These are phyloP conservation scores for Ahaetulla prasina DNA, from an alignment of 2,113 vertebrate species.

Conservation along the genomic window DNA sequence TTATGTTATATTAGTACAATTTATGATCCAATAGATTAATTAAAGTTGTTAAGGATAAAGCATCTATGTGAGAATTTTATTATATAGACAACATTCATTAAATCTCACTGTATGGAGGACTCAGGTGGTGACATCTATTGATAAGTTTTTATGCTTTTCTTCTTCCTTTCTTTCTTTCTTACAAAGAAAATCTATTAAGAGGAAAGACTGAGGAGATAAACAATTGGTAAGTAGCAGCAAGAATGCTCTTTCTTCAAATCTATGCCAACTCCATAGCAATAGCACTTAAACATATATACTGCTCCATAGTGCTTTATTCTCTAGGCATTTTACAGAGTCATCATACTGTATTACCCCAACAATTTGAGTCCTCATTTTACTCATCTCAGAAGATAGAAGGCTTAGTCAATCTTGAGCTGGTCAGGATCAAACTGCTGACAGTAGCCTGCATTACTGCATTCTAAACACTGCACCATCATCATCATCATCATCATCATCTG, in stretches of 20 bases:
- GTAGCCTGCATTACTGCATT: too few species aligned
- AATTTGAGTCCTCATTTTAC: too few species aligned
- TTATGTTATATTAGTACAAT: not conserved
- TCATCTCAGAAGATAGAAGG: too few species aligned
- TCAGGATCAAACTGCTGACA: too few species aligned
- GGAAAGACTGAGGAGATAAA: not conserved
- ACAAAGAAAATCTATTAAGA: not conserved
- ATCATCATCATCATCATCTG: too few species aligned
- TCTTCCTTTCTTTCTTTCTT: not conserved
- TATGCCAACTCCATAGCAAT: not conserved
- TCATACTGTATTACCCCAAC: too few species aligned
- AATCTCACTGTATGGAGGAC: not conserved
- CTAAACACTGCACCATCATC: too few species aligned
- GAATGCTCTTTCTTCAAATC: not conserved
- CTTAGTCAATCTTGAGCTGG: too few species aligned
- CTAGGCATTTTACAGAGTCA: too few species aligned
- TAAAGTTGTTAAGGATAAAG: not conserved
- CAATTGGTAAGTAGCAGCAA: not conserved
- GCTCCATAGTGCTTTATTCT: too few species aligned
- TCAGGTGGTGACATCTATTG: not conserved
- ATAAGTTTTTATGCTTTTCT: not conserved
- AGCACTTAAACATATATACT: not conserved
- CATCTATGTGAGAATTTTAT: not conserved
- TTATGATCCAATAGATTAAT: not conserved
- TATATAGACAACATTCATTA: not conserved